Evolutionary conservation across 2,797 vertebrate genomes (phyloP), one percentile per base, ranked within the genome.

Genomic region (Psittacula echo): DNA sequence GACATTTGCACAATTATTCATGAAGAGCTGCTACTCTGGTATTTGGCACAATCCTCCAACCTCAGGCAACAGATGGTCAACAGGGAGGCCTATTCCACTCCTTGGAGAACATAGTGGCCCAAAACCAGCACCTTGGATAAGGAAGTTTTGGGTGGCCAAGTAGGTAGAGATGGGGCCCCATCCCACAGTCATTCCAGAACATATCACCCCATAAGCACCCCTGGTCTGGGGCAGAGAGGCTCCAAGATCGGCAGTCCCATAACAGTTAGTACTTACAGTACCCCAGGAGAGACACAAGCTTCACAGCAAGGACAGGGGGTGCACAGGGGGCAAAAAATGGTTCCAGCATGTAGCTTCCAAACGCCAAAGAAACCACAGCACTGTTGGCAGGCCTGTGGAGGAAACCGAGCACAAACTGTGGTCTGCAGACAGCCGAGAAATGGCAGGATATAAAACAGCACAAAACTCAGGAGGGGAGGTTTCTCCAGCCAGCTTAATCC

Each of bases 261-360:
- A 9, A 9, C 45, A 26, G 18, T 30, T 13, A 23, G 29, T 73
- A 99, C 99, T 99, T 93, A 99, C 99, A 98, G 91, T 99, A 89
- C 87, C 97, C 99, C 44, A 99, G 96, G 90, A 98, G 94, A 95
- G 98, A 97, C 64, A 98, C 97, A 0, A 99, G 77, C 95, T 98
- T 98, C 94, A 99, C 96, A 0, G 98, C 97, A 26, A 58, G 87
- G 14, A 75, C 56, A 5, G 99, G 98, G 45, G 98, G 97, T 10
- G 84, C 81, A 23, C 99, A 99, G 4, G 99, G 98, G 23, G 97
- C 72, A 21, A 98, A 99, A 85, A 99, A 98, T 0, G 98, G 98
- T 80, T 99, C 98, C 96, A 99, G 97, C 74, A 98, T 97, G 48
- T 99, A 99, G 42, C 98, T 98, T 7, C 98, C 99, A n/a, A 99